Evolutionary conservation across 92 coral and sea anemone species (phyloP).

Genomic region (Metridium senile): DNA sequence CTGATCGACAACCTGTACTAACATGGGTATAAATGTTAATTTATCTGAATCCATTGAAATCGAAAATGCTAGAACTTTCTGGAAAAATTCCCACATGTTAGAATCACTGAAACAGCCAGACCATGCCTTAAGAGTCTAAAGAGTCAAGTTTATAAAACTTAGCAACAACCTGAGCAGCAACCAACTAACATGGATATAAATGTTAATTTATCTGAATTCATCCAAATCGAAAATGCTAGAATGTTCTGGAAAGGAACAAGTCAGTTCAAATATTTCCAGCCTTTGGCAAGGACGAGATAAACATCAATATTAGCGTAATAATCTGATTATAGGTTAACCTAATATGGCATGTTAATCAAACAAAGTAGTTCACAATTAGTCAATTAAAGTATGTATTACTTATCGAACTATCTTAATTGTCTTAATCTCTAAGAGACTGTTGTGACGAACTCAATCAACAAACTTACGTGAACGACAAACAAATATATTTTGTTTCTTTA

Average conservation of each 20-base stretch:
- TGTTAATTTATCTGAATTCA: too few species aligned
- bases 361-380: neutral
- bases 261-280: neutral
- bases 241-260: neutral
- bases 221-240: neutral
- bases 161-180: too few species aligned
- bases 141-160: too few species aligned
- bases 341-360: neutral
- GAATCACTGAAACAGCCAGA: too few species aligned
- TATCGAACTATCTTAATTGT: neutral
- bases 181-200: too few species aligned
- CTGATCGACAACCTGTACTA: too few species aligned
- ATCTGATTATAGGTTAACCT: neutral
- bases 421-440: neutral
- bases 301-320: neutral
- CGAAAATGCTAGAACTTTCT: constrained; percentile 1
- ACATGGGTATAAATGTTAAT: too few species aligned
- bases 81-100: neutral
- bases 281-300: too few species aligned
- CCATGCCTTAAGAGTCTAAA: too few species aligned
- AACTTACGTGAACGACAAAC: too few species aligned
- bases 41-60: too few species aligned
- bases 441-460: neutral
- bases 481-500: too few species aligned
- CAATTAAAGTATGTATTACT: constrained; percentile 1